Evolutionary conservation across 2,888 invertebrate genomes (phyloP), one percentile per base, ranked within the genome.

Genomic region (Artemia sinica): DNA sequence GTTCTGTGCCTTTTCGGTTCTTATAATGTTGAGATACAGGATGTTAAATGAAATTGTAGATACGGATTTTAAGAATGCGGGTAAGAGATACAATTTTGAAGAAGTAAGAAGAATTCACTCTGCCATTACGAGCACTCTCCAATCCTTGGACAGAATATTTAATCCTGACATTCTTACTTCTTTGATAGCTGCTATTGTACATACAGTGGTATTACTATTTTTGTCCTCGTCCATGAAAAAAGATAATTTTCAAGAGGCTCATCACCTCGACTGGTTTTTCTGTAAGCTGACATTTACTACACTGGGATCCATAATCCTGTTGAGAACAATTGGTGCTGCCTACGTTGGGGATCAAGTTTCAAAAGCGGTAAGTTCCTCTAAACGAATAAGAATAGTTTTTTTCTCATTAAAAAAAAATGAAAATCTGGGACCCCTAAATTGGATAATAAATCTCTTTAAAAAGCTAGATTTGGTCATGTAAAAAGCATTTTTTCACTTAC

Each of bases 121-220:
- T 8, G 28, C n/a, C 14, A n/a, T 58, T 28, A 58, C 28, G 14
- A n/a, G 10, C 10, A 58, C 63, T 10, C n/a, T 58, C 63, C 14
- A 58, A 10, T 18, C 14, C 10, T 18, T 58, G 14, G 63, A 58
- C 28, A 58, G 10, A 28, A 58, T 58, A 10, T 58, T 58, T 28
- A n/a, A 58, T 10, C 63, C 63, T 8, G 63, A 58, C 63, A 58
- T 58, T 58, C 63, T 58, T n/a, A 58, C 63, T 28, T 58, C 63
- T 8, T 28, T 58, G 63, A 11, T 58, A 18, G 63, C 63, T 9
- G 28, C 63, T 18, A 58, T 28, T 28, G 28, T 58, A 8, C 63
- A 58, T 58, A 58, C 28, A 8, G 28, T 58, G 14, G 63, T 58
- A 9, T 28, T 58, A 18, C 63, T 58, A 18, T 58, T 58, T 58